These are phyloP conservation scores for Esox masquinongy DNA, from an alignment of 2,797 vertebrate genomes.

Conservation along the genomic window DNA sequence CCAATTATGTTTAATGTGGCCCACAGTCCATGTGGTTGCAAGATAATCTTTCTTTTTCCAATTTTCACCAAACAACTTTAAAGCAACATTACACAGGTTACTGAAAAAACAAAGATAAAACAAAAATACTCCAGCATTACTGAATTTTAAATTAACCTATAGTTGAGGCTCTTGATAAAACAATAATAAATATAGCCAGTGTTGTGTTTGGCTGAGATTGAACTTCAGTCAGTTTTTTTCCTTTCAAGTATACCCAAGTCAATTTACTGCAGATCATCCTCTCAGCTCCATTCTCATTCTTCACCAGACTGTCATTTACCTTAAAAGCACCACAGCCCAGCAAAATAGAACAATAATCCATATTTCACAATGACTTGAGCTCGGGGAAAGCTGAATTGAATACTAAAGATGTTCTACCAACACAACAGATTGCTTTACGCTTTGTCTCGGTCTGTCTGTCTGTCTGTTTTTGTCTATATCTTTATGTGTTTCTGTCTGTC, in stretches of 20 bases:
- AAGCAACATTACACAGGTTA: constrained; percentile 41
- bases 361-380: constrained; percentile 48
- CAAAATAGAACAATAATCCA: constrained; percentile 53
- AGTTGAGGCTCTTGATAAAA: constrained; percentile 45
- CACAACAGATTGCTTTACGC: background rate
- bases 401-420: constrained; percentile 24
- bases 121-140: constrained; percentile 50
- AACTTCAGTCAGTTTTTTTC: constrained; percentile 50
- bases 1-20: constrained; percentile 37
- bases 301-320: constrained; percentile 55
- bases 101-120: constrained; percentile 29
- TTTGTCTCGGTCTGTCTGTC: background rate
- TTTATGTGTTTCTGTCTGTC: background rate
- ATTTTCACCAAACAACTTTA: constrained; percentile 16
- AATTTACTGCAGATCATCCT: constrained; percentile 67
- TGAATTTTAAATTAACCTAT: constrained; percentile 59
- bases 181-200: constrained; percentile 64
- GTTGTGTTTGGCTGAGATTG: constrained; percentile 50
- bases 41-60: background rate
- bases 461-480: constrained; percentile 7
- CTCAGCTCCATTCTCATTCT: constrained; percentile 56
- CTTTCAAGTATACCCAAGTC: constrained; percentile 74
- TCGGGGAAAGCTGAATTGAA: constrained; percentile 19
- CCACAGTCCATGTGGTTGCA: constrained; percentile 15
- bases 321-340: constrained; percentile 51